Evolutionary conservation across 2,113 vertebrate species (phyloP), one percentile per base, ranked within the genome.

Genomic region (Hyla sarda): DNA sequence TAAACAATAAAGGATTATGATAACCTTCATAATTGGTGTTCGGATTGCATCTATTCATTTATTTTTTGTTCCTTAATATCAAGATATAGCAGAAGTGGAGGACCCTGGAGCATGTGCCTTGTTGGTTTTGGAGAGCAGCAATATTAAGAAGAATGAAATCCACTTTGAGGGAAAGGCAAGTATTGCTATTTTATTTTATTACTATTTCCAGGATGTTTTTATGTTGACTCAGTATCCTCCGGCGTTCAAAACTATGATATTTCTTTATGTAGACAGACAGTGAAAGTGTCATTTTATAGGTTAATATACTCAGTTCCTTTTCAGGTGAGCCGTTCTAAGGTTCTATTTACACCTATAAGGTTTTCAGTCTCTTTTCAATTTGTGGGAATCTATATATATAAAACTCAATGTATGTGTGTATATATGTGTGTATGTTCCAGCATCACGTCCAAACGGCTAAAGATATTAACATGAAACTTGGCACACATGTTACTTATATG

Each of bases 81-180:
- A n/a, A 3, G 0, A 19, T 28, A 16, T 41, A 87, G 50, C 78
- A 89, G 6, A 76, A 85, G 28, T 14, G 72, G 79, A 81, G 45
- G 85, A 54, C 71, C 62, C 87, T 71, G 58, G 74, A 67, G 41
- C 76, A 85, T 73, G 58, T 17, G 73, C 4, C 41, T 37, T 0
- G 74, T 88, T 81, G 84, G 74, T 34, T 87, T 45, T 54, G 3
- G 23, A 87, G 69, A 90, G 75, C 73, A 80, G 81, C 17, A 86
- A 80, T 62, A 56, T 23, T 80, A 82, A 84, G 87, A 41, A 69
- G 60, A 23, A 1, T 6, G 34, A 89, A 71, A 74, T 73, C 25
- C n/a, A 78, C 86, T 81, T 88, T 80, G n/a, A 72, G 30, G 12
- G 48, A 87, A 83, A 87, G 76, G 0, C 78, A 83, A 83, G 1